Percentiles rank a stretch among this genome's conserved stretches.
Conservation (phyloP, 2,888 invertebrate genomes). For the Andrena chrysosceles region DNA sequence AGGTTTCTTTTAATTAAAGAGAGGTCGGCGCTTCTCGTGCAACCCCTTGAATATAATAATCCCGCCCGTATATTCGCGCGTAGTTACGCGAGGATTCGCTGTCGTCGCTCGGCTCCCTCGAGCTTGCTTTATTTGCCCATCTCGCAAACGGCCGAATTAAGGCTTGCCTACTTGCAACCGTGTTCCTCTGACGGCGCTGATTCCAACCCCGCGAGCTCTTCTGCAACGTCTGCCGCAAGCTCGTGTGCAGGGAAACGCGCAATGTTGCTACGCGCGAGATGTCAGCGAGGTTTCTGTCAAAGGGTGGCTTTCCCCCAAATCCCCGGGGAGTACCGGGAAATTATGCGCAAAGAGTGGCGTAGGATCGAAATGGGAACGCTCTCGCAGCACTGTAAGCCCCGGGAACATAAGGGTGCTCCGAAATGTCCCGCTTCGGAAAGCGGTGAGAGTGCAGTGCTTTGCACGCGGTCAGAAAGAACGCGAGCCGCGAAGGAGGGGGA, state of each 20-base stretch:
- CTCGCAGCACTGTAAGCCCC: neutral
- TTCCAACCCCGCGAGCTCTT: neutral
- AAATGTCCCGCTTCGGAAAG: slow-evolving; percentile 35
- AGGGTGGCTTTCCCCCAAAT: too few relatives aligned
- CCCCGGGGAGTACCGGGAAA: too few relatives aligned
- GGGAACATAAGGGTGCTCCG: slow-evolving; percentile 5
- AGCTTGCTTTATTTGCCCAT: slow-evolving; percentile 14
- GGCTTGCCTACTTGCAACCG: slow-evolving; percentile 1
- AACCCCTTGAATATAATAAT: neutral
- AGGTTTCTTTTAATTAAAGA: slow-evolving; percentile 41
- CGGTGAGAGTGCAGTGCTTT: slow-evolving; percentile 47
- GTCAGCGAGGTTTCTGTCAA: too few relatives aligned
- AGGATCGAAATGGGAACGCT: neutral
- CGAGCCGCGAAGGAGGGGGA: neutral
- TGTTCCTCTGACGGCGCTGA: neutral
- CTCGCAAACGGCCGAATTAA: slow-evolving; percentile 17
- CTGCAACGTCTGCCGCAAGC: neutral
- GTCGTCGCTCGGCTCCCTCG: slow-evolving; percentile 5
- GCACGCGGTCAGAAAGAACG: neutral
- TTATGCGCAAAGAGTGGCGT: neutral
- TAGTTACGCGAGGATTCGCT: neutral
- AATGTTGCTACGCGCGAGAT: too few relatives aligned
- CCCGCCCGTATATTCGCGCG: neutral
- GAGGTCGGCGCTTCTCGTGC: slow-evolving; percentile 1
- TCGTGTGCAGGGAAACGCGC: too few relatives aligned